Evolutionary conservation across 2,888 invertebrate genomes (phyloP), one percentile per base, ranked within the genome.

Genomic region (Epiblema foenella): DNA sequence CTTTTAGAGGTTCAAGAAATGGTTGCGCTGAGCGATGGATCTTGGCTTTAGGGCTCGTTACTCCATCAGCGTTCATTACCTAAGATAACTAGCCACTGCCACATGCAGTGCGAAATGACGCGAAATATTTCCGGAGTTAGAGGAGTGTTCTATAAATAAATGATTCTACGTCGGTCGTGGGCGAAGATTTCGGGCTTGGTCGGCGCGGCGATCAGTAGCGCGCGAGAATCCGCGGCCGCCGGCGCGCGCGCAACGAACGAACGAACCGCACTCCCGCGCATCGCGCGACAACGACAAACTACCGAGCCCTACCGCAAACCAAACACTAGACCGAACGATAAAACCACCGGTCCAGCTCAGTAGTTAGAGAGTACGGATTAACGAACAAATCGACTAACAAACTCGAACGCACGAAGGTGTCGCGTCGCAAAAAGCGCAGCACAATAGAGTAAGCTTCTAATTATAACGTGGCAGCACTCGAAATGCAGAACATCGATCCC

Each of bases 401-500:
- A 92, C 89, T 90, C 90, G 91, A 91, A 90, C 88, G 88, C 88
- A 88, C 90, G 88, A 92, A 92, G 92, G 92, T 91, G 92, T 90
- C 91, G 91, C 89, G 85, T 88, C 93, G 92, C 91, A 92, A 92
- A 93, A 93, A 92, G 92, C 91, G 92, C 93, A 92, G 90, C 87
- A 91, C 92, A 91, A 92, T 92, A 93, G 91, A 89, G 91, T 91
- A 91, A 92, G 90, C 90, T 92, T 89, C 93, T 93, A 93, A 93
- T 91, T 90, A 89, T 93, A 93, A 89, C 88, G 91, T 89, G 89
- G 89, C 85, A 88, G 86, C 79, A 85, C 85, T 80, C 80, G 85
- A 85, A 80, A 90, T 91, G 91, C 91, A 93, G 89, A 91, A 91
- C 87, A 96, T 97, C 94, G 97, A 97, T 94, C 96, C 97, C 87